These are phyloP conservation scores for Drosophila cognata DNA, from an alignment of 2,888 invertebrate genomes.

Conservation along the genomic window DNA sequence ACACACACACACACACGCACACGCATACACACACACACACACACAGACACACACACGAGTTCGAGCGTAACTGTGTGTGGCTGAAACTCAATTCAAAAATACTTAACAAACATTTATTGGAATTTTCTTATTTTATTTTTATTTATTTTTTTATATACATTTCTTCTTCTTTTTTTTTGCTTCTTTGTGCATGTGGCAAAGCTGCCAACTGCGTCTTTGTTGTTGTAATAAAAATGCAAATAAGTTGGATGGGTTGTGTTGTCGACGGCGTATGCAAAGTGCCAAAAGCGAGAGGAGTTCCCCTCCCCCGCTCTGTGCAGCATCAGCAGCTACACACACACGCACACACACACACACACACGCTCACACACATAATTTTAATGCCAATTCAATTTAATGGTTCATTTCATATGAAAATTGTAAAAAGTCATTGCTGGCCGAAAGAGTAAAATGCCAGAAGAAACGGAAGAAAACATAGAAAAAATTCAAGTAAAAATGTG, in stretches of 20 bases:
- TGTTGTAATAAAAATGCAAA: slow-evolving; percentile 80
- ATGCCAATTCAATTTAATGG: slow-evolving; percentile 81
- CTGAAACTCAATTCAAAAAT: slow-evolving; percentile 77
- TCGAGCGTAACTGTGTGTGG: slow-evolving; percentile 33
- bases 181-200: slow-evolving; percentile 50
- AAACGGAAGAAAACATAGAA: slow-evolving; percentile 21
- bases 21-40: too few relatives aligned
- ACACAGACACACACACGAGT: not conserved
- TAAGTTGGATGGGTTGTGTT: slow-evolving; percentile 70
- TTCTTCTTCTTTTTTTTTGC: slow-evolving; percentile 23
- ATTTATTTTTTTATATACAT: slow-evolving; percentile 26
- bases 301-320: slow-evolving; percentile 1
- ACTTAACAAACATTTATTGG: slow-evolving; percentile 80
- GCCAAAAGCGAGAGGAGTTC: slow-evolving; percentile 67
- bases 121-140: slow-evolving; percentile 51
- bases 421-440: slow-evolving; percentile 78
- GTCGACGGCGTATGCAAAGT: slow-evolving; percentile 71
- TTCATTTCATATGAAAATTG: slow-evolving; percentile 81
- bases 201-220: slow-evolving; percentile 56
- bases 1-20: slow-evolving; percentile 1
- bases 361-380: slow-evolving; percentile 74
- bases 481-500: slow-evolving; percentile 8
- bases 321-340: slow-evolving; percentile 35
- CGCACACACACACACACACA: slow-evolving; percentile 29
- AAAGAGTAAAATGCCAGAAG: slow-evolving; percentile 59